Evolutionary conservation across 2,113 vertebrate genomes (phyloP), one percentile per base, ranked within the genome.

Genomic region (Addax nasomaculatus): DNA sequence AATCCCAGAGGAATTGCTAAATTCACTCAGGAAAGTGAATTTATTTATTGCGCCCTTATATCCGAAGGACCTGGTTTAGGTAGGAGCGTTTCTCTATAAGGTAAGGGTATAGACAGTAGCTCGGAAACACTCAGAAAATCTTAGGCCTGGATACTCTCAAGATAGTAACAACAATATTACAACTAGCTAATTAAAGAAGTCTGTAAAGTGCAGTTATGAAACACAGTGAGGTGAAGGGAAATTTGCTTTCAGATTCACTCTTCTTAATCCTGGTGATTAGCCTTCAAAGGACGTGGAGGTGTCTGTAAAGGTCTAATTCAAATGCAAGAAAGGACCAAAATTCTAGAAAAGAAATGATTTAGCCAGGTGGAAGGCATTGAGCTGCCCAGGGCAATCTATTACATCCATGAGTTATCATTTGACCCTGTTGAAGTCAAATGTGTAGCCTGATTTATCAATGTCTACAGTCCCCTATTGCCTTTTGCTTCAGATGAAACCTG

Each of bases 131-230:
- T 81, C n/a, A 27, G 78, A 76, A 78, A 92, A 53, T n/a, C 47
- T 21, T 33, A 4, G 14, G 30, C 12, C 45, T 73, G 21, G n/a
- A 53, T 67, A 53, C 27, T 87, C 51, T 78, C 70, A 96, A 13
- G 70, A 62, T 3, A 89, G 27, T 57, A 76, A 89, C 43, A 81
- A 29, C 7, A 30, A 10, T 62, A 95, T 93, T 85, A 88, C 76
- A 94, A 43, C 30, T 93, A 70, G 81, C 70, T 96, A 81, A 93
- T 94, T 95, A 93, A 90, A 85, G 53, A 90, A 5, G 12, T 45
- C 80, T 55, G 5, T 76, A 49, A 85, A 64, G 25, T 93, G 84
- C 85, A 95, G 8, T 96, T 78, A 93, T 1, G 13, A 85, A 95
- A 80, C 23, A 5, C 36, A 84, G 21, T 51, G 62, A 92, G 17